Evolutionary conservation across 2,113 vertebrate genomes (phyloP).

Genomic region (Clarias macrocephalus): DNA sequence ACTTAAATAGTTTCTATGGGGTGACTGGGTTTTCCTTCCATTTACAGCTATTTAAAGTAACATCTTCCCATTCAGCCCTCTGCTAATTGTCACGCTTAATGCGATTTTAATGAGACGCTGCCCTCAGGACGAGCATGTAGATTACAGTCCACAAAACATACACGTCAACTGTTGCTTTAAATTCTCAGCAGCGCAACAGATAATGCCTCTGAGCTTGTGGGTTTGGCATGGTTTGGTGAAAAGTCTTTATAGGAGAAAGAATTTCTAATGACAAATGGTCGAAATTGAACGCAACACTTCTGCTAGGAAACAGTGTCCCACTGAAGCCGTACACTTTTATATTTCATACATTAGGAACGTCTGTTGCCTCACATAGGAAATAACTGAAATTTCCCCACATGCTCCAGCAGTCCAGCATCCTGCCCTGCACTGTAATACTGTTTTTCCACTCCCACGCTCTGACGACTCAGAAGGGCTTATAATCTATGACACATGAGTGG

Average conservation of each 20-base stretch:
- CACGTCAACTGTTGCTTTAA: neutral
- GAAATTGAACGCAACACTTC: neutral
- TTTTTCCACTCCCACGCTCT: constrained; percentile 11
- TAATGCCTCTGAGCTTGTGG: neutral
- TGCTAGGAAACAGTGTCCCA: neutral
- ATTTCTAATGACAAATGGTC: neutral
- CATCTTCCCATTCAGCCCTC: neutral
- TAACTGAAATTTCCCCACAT: constrained; percentile 3
- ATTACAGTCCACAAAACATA: neutral
- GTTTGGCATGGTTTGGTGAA: neutral
- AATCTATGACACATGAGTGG: constrained; percentile 16
- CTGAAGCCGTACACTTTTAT: neutral
- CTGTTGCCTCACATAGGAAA: neutral
- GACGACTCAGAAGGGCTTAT: constrained; percentile 26
- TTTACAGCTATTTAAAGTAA: neutral
- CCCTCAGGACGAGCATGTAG: neutral
- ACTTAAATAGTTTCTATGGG: neutral
- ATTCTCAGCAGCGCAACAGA: neutral
- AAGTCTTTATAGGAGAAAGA: too few species aligned
- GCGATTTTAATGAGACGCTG: constrained; percentile 20
- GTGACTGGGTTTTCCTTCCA: neutral
- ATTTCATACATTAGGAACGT: neutral
- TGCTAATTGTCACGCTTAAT: neutral
- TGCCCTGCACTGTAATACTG: constrained; percentile 4
- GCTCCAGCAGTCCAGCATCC: neutral